Evolutionary conservation across 2,113 vertebrate species (phyloP).

Genomic region (Lepisosteus oculatus): DNA sequence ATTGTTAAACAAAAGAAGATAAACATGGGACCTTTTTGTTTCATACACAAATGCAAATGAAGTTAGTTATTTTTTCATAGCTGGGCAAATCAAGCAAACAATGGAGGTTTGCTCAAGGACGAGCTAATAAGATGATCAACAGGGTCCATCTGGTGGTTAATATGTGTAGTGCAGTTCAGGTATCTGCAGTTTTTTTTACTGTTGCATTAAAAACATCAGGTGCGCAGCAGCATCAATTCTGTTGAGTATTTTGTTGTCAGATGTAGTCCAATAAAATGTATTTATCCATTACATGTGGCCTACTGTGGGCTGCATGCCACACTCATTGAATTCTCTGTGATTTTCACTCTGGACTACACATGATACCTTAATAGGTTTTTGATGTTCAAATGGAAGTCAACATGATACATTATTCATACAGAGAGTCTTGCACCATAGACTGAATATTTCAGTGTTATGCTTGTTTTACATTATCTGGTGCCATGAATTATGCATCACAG

Average conservation of each 20-base stretch:
- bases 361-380: neutral
- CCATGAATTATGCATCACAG: no score
- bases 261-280: neutral
- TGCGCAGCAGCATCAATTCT: neutral
- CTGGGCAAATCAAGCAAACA: no score
- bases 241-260: neutral
- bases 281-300: slow-evolving; percentile 5
- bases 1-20: no score
- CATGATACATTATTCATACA: no score
- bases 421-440: no score
- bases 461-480: no score
- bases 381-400: neutral
- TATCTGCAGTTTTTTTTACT: neutral
- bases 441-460: no score
- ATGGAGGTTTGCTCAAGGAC: no score
- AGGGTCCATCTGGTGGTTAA: slow-evolving; percentile 48
- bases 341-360: neutral
- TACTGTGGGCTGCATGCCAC: neutral
- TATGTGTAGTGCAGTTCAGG: slow-evolving; percentile 31
- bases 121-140: neutral
- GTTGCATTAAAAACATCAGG: neutral
- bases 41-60: no score
- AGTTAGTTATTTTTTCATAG: no score
- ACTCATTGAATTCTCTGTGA: neutral
- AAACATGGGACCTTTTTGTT: no score